Base-by-base conservation (phyloP, 2,113 vertebrate genomes). In the Australoheros scitulus region DNA sequence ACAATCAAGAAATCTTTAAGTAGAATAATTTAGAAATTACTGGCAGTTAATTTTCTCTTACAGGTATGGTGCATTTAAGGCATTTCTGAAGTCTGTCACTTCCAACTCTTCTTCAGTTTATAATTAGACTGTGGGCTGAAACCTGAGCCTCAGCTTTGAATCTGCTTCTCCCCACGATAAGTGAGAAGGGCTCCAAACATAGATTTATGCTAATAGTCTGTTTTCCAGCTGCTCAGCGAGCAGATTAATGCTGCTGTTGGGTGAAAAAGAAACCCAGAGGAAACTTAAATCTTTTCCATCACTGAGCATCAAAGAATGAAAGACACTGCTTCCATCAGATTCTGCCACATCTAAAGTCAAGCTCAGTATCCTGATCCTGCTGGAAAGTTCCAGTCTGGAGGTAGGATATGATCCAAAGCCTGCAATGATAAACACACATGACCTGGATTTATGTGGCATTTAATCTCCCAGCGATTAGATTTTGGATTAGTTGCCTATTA, bases 181-280 rank as follows among this genome's bases (percentile, higher is more conserved):
- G 6, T 91, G 91, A 94, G 93, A 92, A 79, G 87, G 72, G 22
- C 78, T 64, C 88, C 88, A 91, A 86, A 91, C 87, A 68, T 88
- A 88, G 91, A 83, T 89, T 85, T 87, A 84, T 88, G 89, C 77
- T 61, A 83, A 76, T 32, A 58, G 43, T 80, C 76, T 79, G 60
- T 87, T 85, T 89, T 76, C 68, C 79, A 59, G 43, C 89, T 50
- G 68, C 75, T 57, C 68, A 72, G 65, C 52, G 36, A 79, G 3
- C 47, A 76, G 79, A 72, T 88, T 72, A 14, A 77, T 87, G 86
- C 70, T 38, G 22, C 29, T 20, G 20, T 29, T n/a, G 5, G 14
- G 57, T 17, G 11, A 32, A 55, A 72, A 52, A 3, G 43, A 78
- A 65, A 26, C 15, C 15, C 18, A 8, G 55, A 18, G 55, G 79